Conservation (phyloP, 2,113 vertebrate species). For the Mormoops blainvillei region DNA sequence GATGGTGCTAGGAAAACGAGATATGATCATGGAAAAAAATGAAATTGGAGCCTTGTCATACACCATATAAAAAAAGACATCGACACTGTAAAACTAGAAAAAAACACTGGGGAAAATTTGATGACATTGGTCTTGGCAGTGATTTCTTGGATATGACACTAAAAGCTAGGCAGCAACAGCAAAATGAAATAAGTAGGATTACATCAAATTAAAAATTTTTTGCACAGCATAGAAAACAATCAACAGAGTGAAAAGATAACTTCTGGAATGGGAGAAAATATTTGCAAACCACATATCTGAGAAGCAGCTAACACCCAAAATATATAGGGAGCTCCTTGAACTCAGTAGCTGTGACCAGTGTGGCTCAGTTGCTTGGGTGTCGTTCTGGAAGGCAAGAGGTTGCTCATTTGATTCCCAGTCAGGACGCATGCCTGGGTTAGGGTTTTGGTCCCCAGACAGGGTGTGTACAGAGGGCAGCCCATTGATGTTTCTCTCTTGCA, state of each 20-base stretch:
- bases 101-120: neutral
- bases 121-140: no score
- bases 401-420: no score
- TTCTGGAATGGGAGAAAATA: neutral
- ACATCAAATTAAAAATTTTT: neutral
- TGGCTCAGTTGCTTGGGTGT: no score
- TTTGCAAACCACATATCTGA: neutral
- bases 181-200: no score
- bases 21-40: neutral
- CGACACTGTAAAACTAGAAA: neutral
- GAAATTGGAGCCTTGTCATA: neutral
- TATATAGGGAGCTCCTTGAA: neutral
- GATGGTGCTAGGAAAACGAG: neutral
- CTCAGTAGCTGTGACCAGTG: neutral
- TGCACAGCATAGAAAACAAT: neutral
- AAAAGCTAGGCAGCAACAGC: no score
- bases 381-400: no score
- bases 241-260: neutral
- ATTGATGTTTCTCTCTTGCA: no score
- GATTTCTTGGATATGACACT: no score
- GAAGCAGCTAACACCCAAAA: neutral
- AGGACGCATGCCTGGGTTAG: no score
- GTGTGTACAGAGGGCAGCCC: no score
- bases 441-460: no score
- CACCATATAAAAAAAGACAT: neutral